Conservation (phyloP, 2,113 vertebrate species). For the Xiphorhynchus elegans region DNA sequence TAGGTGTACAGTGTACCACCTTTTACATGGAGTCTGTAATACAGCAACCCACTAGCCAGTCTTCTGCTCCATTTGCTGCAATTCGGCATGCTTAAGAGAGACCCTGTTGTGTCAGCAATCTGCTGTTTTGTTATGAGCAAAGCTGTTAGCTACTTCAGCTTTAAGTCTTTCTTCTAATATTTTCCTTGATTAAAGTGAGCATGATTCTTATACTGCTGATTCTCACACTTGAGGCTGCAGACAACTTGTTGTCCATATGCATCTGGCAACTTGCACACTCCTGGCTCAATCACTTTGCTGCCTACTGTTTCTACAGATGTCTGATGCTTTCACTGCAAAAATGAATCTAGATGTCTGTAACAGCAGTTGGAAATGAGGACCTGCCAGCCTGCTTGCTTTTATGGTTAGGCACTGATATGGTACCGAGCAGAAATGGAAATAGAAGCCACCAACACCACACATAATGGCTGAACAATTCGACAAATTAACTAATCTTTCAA, state of each 20-base stretch:
- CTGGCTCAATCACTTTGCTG: slow-evolving; percentile 46
- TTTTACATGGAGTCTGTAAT: background rate
- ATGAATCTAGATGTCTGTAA: background rate
- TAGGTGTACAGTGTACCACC: background rate
- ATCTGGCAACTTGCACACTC: slow-evolving; percentile 29
- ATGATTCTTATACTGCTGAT: slow-evolving; percentile 16
- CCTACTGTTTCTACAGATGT: slow-evolving; percentile 65
- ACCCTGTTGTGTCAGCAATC: slow-evolving; percentile 45
- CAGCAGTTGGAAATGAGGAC: background rate
- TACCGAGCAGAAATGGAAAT: background rate
- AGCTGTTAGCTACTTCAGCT: slow-evolving; percentile 35
- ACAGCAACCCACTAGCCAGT: background rate
- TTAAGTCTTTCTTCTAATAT: slow-evolving; percentile 22
- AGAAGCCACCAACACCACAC: background rate
- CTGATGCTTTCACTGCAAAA: slow-evolving; percentile 26
- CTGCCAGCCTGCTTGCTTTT: background rate
- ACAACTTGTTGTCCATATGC: slow-evolving; percentile 41
- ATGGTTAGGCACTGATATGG: background rate
- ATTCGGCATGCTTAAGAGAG: background rate
- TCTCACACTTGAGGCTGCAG: slow-evolving; percentile 23
- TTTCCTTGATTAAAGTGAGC: slow-evolving; percentile 32
- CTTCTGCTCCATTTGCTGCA: slow-evolving; percentile 63
- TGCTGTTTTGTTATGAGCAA: slow-evolving; percentile 55
- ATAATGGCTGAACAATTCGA: background rate
- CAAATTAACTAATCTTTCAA: background rate